Base-by-base conservation (phyloP, 2,797 vertebrate genomes). In the Telmatherina bonti region DNA sequence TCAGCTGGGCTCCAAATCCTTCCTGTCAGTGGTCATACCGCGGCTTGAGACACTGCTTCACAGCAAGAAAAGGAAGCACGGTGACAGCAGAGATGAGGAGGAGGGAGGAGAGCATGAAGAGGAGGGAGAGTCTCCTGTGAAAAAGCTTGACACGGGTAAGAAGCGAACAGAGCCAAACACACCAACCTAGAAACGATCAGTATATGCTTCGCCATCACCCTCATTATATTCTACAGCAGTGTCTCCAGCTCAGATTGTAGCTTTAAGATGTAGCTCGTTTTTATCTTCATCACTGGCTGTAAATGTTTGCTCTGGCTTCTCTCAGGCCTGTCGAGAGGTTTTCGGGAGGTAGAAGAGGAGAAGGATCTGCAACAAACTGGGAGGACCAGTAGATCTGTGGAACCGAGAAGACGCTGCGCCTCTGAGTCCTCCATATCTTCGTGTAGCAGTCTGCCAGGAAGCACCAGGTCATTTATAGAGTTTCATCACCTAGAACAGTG, bases 21-120 rank as follows among this genome's bases (percentile, higher is more conserved):
- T 99, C 95, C 93, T 99, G 94, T 98, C 98, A 58, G 97, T 99
- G 93, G 97, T 99, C 89, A 96, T 99, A 91, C 97, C 98, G 81
- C 94, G 96, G 83, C 95, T 99, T 94, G 97, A 99, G 95, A 98
- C 96, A 76, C 94, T 99, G 54, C 96, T 99, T 82, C 97, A 99
- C 92, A 94, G 96, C 94, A 95, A 96, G 91, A 99, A 99, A 95
- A 97, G 98, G 94, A 96, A 96, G 85, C 95, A 94, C 82, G 96
- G 96, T 71, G 91, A 94, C 54, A 95, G 95, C 89, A 93, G 93
- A 82, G 95, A 94, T 83, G 93, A 94, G 55, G 95, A 91, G 62
- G 95, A 97, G 83, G 81, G 67, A 75, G 95, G 22, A 96, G 82
- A 96, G 88, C 93, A 89, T 60, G 95, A 95, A 89, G 95, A 95